Evolutionary conservation across 2,113 vertebrate species (phyloP).

Genomic region (Perognathus longimembris): DNA sequence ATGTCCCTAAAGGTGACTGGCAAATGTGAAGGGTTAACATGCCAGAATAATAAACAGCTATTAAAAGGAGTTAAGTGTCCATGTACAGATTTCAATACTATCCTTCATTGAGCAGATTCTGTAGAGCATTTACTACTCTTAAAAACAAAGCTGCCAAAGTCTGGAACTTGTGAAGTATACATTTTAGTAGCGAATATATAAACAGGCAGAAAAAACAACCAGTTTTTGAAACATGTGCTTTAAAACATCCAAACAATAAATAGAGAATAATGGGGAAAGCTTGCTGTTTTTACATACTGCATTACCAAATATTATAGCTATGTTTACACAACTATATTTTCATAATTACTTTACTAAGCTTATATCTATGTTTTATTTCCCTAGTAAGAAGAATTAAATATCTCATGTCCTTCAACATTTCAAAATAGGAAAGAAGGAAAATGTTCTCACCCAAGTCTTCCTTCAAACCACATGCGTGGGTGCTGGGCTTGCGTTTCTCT

Average conservation of each 20-base stretch:
- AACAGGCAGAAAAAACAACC: background rate
- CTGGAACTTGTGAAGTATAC: background rate
- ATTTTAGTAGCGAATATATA: background rate
- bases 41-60: background rate
- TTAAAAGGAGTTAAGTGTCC: constrained; percentile 30
- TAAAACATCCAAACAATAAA: background rate
- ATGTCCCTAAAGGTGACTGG: background rate
- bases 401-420: background rate
- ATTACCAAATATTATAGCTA: background rate
- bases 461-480: constrained; percentile 17
- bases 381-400: constrained; percentile 44
- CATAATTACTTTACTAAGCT: background rate
- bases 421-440: background rate
- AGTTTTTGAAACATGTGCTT: constrained; percentile 32
- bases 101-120: constrained; percentile 10
- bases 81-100: background rate
- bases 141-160: constrained; percentile 4
- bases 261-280: background rate
- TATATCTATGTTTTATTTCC: background rate
- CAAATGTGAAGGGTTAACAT: background rate
- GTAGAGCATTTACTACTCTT: background rate
- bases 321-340: background rate
- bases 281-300: background rate
- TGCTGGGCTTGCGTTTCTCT: background rate
- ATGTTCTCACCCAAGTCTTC: background rate